A percentile compares a stretch with the other conserved stretches of the same genome.
phyloP scores from a whole-genome alignment of 2,797 vertebrate genomes.

The Enteromius radiatus region DNA sequence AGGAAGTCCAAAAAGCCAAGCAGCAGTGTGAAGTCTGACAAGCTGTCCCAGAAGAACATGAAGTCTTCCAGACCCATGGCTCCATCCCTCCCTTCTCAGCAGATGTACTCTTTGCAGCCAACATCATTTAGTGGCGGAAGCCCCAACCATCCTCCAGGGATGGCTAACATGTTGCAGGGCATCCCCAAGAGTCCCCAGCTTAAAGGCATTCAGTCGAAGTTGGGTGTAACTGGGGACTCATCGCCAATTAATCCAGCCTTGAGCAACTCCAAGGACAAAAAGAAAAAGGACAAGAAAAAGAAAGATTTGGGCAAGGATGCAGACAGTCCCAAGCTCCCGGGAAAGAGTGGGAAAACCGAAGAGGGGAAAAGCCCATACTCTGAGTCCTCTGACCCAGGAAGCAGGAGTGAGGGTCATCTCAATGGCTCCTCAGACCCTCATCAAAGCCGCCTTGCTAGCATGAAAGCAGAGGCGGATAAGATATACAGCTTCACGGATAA shows the following conservation, averaged over 20 bases:
- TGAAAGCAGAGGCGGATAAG: slow-evolving; percentile 98
- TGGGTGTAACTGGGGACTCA: slow-evolving; percentile 84
- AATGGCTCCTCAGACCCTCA: slow-evolving; percentile 94
- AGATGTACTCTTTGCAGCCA: slow-evolving; percentile 87
- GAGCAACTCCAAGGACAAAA: slow-evolving; percentile 90
- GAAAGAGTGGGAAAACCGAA: slow-evolving; percentile 82
- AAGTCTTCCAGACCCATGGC: slow-evolving; percentile 90
- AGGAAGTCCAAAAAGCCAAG: slow-evolving; percentile 89
- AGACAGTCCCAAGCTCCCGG: slow-evolving; percentile 85
- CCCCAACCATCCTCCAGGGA: slow-evolving; percentile 73
- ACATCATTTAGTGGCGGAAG: slow-evolving; percentile 87
- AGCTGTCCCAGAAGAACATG: slow-evolving; percentile 89
- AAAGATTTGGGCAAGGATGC: slow-evolving; percentile 87
- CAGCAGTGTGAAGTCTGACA: slow-evolving; percentile 85
- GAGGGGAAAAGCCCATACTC: slow-evolving; percentile 91
- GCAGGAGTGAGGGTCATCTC: slow-evolving; percentile 82
- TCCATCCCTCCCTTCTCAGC: slow-evolving; percentile 85
- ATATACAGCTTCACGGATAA: slow-evolving; percentile 99
- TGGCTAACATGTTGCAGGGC: slow-evolving; percentile 87
- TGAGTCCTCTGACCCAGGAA: slow-evolving; percentile 79
- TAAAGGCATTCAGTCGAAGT: slow-evolving; percentile 90
- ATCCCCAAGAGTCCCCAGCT: slow-evolving; percentile 91
- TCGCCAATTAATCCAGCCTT: slow-evolving; percentile 82
- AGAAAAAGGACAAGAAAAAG: slow-evolving; percentile 96
- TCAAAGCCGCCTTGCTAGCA: slow-evolving; percentile 96